phyloP scores from a whole-genome alignment of 2,888 invertebrate genomes.

The Amblyjoppa fuscipennis region DNA sequence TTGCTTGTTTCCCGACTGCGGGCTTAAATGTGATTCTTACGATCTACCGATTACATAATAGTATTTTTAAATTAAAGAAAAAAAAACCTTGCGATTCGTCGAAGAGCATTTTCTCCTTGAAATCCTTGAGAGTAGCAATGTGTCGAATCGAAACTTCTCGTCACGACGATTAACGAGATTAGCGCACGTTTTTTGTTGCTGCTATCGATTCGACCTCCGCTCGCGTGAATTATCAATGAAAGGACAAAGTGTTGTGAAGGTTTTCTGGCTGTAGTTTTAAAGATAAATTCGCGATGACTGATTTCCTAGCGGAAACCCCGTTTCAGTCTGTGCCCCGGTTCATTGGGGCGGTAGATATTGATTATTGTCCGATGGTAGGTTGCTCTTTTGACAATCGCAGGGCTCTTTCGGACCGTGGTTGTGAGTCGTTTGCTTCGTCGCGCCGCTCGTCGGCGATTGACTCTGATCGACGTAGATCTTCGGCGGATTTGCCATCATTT shows the following conservation, averaged over 20 bases:
- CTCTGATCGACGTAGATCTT: constrained; percentile 21
- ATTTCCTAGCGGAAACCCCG: constrained; percentile 52
- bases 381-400: constrained; percentile 78
- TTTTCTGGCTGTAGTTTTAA: constrained; percentile 26
- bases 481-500: constrained; percentile 66
- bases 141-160: constrained; percentile 2
- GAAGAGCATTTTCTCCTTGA: constrained; percentile 13
- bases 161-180: constrained; percentile 16
- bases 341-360: constrained; percentile 74
- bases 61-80: constrained; percentile 47
- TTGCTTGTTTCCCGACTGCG: constrained; percentile 49
- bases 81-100: constrained; percentile 36
- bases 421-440: constrained; percentile 28
- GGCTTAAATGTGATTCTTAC: constrained; percentile 53
- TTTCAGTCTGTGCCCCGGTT: constrained; percentile 64
- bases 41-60: constrained; percentile 49
- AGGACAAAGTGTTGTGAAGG: constrained; percentile 26
- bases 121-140: constrained; percentile 1
- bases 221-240: constrained; percentile 12
- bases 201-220: not conserved
- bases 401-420: constrained; percentile 67
- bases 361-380: constrained; percentile 70
- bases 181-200: not conserved
- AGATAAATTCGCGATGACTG: constrained; percentile 37
- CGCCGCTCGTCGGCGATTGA: constrained; percentile 21